Evolutionary conservation across 2,888 invertebrate genomes (phyloP).

Genomic region (Torymus auratus): DNA sequence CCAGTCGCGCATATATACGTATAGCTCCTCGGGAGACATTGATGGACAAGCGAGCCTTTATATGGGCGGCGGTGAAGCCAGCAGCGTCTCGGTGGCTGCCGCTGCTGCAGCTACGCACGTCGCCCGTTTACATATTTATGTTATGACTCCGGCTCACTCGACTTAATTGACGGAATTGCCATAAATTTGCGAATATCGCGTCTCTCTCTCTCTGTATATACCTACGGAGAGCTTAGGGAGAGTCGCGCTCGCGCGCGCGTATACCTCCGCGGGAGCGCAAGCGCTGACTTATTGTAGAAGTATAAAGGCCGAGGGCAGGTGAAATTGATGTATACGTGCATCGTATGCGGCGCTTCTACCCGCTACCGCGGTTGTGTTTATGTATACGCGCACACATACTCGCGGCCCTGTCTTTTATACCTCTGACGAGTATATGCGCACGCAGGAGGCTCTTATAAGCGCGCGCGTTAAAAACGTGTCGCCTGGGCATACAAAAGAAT

Average conservation of each 20-base stretch:
- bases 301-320: conserved; percentile 53
- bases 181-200: conserved; percentile 74
- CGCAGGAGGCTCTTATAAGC: background rate
- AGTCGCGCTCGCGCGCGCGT: background rate
- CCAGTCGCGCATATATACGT: conserved; percentile 65
- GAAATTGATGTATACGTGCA: conserved; percentile 49
- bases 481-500: conserved; percentile 33
- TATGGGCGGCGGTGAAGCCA: conserved; percentile 64
- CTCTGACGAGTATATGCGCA: conserved; percentile 2
- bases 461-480: conserved; percentile 15
- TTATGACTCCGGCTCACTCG: conserved; percentile 73
- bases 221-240: conserved; percentile 13
- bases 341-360: too few species aligned
- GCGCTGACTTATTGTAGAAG: conserved; percentile 38
- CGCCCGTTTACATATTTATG: conserved; percentile 76
- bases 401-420: conserved; percentile 24
- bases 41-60: conserved; percentile 76
- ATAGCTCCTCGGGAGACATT: conserved; percentile 68
- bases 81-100: conserved; percentile 37
- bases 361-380: background rate
- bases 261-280: background rate
- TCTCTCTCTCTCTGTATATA: conserved; percentile 50
- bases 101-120: conserved; percentile 64
- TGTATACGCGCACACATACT: background rate
- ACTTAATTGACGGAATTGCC: conserved; percentile 76